Conservation (phyloP, 2,888 invertebrate genomes). For the Hanleya hanleyi region DNA sequence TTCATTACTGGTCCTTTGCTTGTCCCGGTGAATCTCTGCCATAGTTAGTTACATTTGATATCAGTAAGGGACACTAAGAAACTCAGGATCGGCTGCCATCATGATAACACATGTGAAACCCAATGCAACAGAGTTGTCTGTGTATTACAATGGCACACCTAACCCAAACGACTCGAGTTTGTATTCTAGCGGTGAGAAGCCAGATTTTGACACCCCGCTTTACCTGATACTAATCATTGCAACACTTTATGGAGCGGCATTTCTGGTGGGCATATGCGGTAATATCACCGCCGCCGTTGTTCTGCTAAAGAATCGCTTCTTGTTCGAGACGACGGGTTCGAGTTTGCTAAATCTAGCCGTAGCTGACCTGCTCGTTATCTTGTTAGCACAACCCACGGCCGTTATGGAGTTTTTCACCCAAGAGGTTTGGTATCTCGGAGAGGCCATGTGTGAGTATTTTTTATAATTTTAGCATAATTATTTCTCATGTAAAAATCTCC, state of each 20-base stretch:
- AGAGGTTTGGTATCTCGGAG: conserved; percentile 93
- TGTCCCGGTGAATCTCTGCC: too few species aligned
- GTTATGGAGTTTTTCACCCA: conserved; percentile 92
- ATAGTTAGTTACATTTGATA: too few species aligned
- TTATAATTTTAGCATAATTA: not conserved
- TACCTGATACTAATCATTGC: conserved; percentile 92
- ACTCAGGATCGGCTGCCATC: too few species aligned
- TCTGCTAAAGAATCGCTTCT: conserved; percentile 91
- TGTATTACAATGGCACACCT: too few species aligned
- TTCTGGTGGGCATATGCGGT: conserved; percentile 91
- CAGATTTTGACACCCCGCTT: conserved; percentile 57
- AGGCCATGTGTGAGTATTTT: conserved; percentile 89
- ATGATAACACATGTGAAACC: too few species aligned
- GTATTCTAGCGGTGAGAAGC: not conserved
- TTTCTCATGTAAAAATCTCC: too few species aligned
- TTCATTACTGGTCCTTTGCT: too few species aligned
- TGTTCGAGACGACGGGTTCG: conserved; percentile 73
- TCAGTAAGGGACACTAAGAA: too few species aligned
- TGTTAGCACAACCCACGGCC: conserved; percentile 94
- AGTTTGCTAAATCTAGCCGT: conserved; percentile 90
- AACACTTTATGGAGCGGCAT: conserved; percentile 89
- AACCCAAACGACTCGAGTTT: too few species aligned
- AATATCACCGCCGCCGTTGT: conserved; percentile 95
- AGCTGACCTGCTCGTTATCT: conserved; percentile 91
- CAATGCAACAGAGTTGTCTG: too few species aligned